Evolutionary conservation across 2,113 vertebrate genomes (phyloP).

Genomic region (Megatriorchis doriae): DNA sequence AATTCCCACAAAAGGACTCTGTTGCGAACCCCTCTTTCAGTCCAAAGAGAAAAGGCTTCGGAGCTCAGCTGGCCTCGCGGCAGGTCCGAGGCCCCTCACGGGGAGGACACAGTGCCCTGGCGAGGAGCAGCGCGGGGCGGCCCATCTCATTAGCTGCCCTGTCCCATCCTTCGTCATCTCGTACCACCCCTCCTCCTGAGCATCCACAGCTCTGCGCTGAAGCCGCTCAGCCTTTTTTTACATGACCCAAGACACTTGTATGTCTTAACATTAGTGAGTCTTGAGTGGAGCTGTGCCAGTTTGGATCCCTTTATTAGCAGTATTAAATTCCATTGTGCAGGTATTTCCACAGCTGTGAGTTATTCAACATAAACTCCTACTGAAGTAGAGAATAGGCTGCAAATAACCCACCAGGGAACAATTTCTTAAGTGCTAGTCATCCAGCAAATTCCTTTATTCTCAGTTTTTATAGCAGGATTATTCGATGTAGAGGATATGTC

Average conservation of each 20-base stretch:
- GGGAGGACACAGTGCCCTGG: neutral
- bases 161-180: neutral
- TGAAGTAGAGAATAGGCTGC: constrained; percentile 45
- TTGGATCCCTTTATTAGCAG: constrained; percentile 31
- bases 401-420: constrained; percentile 55
- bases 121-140: neutral
- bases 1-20: neutral
- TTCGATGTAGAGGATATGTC: constrained; percentile 11
- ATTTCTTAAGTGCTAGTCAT: constrained; percentile 61
- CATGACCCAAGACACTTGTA: neutral
- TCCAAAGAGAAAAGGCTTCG: neutral
- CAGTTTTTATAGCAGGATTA: constrained; percentile 55
- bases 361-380: constrained; percentile 62
- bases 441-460: constrained; percentile 61
- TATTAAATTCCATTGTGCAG: constrained; percentile 33
- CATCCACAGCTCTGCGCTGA: neutral
- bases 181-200: neutral
- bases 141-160: fast-evolving
- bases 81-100: fast-evolving
- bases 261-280: neutral
- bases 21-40: neutral
- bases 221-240: neutral
- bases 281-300: neutral
- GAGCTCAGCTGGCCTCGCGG: neutral
- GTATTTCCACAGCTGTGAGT: constrained; percentile 60